Base-by-base conservation (phyloP, 2,113 vertebrate species). In the Nematolebias whitei region DNA sequence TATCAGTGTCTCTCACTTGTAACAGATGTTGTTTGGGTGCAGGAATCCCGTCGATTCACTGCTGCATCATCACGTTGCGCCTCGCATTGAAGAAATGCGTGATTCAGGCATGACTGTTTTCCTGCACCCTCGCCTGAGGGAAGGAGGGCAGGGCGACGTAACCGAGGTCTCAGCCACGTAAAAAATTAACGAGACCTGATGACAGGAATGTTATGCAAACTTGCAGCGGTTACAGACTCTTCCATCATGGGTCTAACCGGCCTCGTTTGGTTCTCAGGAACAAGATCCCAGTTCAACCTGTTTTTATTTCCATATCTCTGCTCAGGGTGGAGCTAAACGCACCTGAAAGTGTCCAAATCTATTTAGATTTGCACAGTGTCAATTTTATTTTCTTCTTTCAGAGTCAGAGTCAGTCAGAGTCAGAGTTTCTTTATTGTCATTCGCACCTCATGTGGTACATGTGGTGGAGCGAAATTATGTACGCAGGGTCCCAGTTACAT, bases 1-100 rank as follows among this genome's bases (percentile, higher is more conserved):
- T 60, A 68, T 77, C 66, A 26, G 20, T 47, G 52, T 80, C 74
- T 76, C 32, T 75, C 69, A 47, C 56, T 50, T 56, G 13, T 48
- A 77, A 59, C 82, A 85, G 78, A 84, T 83, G 85, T 83, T 87
- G 63, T 69, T 80, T 57, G 56, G 68, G 74, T 66, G 58, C 61
- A 50, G 14, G 39, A 70, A 71, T 40, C 56, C 41, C 58, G 61
- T 73, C 3, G 57, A 85, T 76, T 87, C 80, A 85, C 29, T 47
- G 56, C 71, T 50, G 71, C 68, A 47, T 89, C 85, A 84, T 82
- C 74, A 40, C 63, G 55, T 68, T 67, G 4, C 18, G 69, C 65
- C 41, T 13, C 43, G 41, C 3, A 12, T 16, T 7, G 40, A 24
- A 58, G n/a, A 63, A 57, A 53, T 2, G 18, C n/a, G 40, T 90